phyloP scores from a whole-genome alignment of 2,888 invertebrate genomes.

The Lomographa bimaculata region DNA sequence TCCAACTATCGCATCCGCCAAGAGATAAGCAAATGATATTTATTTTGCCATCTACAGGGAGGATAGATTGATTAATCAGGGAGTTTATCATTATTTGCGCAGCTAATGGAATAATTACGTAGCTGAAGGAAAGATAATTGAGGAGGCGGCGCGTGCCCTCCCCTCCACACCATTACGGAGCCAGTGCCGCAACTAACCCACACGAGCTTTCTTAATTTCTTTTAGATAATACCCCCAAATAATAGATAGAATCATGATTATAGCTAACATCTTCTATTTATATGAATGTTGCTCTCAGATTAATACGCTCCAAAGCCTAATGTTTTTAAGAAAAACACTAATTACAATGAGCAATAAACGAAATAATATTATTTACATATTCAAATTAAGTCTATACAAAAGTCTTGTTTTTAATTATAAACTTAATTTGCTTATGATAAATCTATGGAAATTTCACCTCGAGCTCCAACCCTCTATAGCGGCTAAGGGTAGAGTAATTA shows the following conservation, averaged over 20 bases:
- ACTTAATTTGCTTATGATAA: slow-evolving; percentile 84
- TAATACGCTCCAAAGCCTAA: slow-evolving; percentile 14
- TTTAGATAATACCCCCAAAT: slow-evolving; percentile 20
- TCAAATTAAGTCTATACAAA: slow-evolving; percentile 81
- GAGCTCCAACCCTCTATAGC: slow-evolving; percentile 75
- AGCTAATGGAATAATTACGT: slow-evolving; percentile 75
- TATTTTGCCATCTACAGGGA: slow-evolving; percentile 16
- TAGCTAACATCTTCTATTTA: slow-evolving; percentile 8
- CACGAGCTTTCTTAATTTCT: slow-evolving; percentile 25
- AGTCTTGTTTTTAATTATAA: slow-evolving; percentile 84
- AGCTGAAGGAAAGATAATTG: slow-evolving; percentile 57
- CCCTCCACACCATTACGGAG: slow-evolving; percentile 41
- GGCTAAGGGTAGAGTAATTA: slow-evolving; percentile 82
- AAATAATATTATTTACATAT: slow-evolving; percentile 70
- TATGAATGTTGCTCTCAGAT: slow-evolving; percentile 11
- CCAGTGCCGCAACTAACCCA: slow-evolving; percentile 45
- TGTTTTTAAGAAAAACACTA: slow-evolving; percentile 19
- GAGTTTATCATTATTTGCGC: slow-evolving; percentile 72
- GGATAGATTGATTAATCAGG: slow-evolving; percentile 49
- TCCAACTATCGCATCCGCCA: too few species aligned
- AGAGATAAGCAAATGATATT: slow-evolving; percentile 19
- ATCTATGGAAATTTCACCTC: slow-evolving; percentile 84
- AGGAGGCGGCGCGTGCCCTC: slow-evolving; percentile 35
- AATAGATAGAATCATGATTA: slow-evolving; percentile 17
- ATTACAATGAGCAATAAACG: slow-evolving; percentile 17